A percentile compares a stretch with the other conserved stretches of the same genome.
Evolutionary conservation across 2,888 invertebrate genomes (phyloP).

Genomic region (Diarsia brunnea): DNA sequence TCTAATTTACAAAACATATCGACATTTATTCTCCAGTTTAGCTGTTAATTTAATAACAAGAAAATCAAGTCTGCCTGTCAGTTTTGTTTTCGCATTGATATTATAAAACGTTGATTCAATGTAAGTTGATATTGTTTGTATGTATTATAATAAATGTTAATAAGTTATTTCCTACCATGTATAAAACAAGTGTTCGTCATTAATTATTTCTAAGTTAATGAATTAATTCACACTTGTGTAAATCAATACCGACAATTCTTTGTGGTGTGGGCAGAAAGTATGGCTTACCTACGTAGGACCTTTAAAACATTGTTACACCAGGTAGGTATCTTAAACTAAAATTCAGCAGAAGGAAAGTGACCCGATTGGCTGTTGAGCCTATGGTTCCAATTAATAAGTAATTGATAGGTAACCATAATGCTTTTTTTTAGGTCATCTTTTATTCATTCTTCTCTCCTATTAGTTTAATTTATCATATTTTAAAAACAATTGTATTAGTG

Average conservation of each 20-base stretch:
- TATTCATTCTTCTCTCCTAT: too few species aligned
- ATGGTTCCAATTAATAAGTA: background rate
- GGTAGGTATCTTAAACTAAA: background rate
- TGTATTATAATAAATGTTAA: slow-evolving; percentile 9
- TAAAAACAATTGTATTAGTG: too few species aligned
- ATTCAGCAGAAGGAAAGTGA: background rate
- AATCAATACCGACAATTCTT: slow-evolving; percentile 5
- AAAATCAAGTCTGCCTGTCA: background rate
- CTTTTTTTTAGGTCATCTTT: too few species aligned
- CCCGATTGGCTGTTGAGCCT: background rate
- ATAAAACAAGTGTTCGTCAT: slow-evolving; percentile 34
- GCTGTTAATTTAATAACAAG: background rate
- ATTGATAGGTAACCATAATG: background rate
- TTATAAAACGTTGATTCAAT: background rate
- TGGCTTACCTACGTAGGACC: too few species aligned
- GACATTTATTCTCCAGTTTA: background rate
- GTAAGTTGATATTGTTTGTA: background rate
- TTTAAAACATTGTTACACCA: background rate
- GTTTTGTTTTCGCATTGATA: background rate
- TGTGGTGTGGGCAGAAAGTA: too few species aligned
- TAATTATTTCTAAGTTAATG: slow-evolving; percentile 18
- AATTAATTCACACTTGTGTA: slow-evolving; percentile 1
- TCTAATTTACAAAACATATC: background rate
- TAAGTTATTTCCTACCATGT: slow-evolving; percentile 34
- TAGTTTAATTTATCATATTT: too few species aligned